Evolutionary conservation across 2,888 invertebrate genomes (phyloP), one percentile per base, ranked within the genome.

Genomic region (Mechanitis mazaeus): DNA sequence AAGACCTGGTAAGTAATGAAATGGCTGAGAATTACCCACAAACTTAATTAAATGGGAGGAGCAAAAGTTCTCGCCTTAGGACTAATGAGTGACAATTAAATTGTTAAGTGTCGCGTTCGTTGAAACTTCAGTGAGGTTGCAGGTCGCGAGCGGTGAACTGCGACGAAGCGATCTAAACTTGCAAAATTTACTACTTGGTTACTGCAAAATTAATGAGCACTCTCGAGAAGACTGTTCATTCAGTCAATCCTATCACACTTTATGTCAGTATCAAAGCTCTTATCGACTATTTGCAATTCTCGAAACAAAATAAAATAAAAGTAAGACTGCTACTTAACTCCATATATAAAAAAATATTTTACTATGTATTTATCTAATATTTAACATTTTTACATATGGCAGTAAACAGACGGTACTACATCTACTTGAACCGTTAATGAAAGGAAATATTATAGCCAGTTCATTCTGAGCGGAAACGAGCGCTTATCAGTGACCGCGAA

Each of bases 81-180:
- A 83, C 83, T 85, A 85, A 87, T 86, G 84, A 84, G 83, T 76
- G 81, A 83, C 84, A 87, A 87, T 88, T 86, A 87, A 84, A 87
- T 86, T 83, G 85, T 85, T 80, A 84, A 85, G 80, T 81, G 84
- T 84, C 82, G 80, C 77, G 79, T 76, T 82, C 79, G n/a, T 76
- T 80, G 81, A 83, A 83, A 82, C 83, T 86, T 85, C 83, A 84
- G 84, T 79, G 76, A 85, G 83, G 84, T 84, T 82, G 79, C 79
- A 81, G 82, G 79, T 83, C 80, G 80, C 81, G 85, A 83, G 72
- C 86, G 80, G 79, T 83, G 86, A 87, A 82, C 87, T 59, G 65
- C 69, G 69, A 60, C 71, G 62, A 61, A 69, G 47, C 42, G 59
- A 54, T 79, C 80, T 76, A 77, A 81, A 81, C 81, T 85, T 85